These are phyloP conservation scores for Erynnis tages DNA, from an alignment of 2,888 invertebrate genomes.

Conservation along the genomic window DNA sequence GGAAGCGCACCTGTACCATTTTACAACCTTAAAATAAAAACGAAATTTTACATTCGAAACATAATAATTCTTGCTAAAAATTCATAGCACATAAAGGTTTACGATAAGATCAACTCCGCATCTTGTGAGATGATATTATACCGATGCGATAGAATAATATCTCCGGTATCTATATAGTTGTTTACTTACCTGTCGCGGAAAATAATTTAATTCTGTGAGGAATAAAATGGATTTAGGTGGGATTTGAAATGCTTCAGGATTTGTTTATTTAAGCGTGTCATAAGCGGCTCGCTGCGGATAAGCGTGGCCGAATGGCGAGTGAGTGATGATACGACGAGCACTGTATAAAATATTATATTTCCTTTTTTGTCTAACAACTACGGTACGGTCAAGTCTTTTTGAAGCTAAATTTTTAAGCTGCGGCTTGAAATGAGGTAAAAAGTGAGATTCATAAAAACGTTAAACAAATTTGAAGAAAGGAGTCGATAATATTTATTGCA, in stretches of 20 bases:
- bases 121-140: too few relatives aligned
- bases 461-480: too few relatives aligned
- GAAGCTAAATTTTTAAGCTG: too few relatives aligned
- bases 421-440: too few relatives aligned
- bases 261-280: conserved; percentile 51
- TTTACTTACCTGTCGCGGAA: conserved; percentile 43
- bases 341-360: conserved; percentile 19
- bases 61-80: too few relatives aligned
- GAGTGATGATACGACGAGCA: conserved; percentile 18
- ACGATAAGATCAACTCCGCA: conserved; percentile 27
- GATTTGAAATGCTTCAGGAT: conserved; percentile 49
- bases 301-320: conserved; percentile 26
- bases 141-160: not conserved
- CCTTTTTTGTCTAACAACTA: too few relatives aligned
- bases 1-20: too few relatives aligned
- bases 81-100: conserved; percentile 29
- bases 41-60: too few relatives aligned
- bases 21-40: too few relatives aligned
- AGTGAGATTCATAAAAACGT: too few relatives aligned
- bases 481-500: too few relatives aligned
- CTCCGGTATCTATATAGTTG: not conserved
- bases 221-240: conserved; percentile 48
- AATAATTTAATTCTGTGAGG: conserved; percentile 48
- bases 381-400: too few relatives aligned
- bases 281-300: conserved; percentile 40